Percentiles rank a stretch among this genome's conserved stretches.
phyloP scores from a whole-genome alignment of 2,113 vertebrate genomes.

The Speoplatyrhinus poulsoni region DNA sequence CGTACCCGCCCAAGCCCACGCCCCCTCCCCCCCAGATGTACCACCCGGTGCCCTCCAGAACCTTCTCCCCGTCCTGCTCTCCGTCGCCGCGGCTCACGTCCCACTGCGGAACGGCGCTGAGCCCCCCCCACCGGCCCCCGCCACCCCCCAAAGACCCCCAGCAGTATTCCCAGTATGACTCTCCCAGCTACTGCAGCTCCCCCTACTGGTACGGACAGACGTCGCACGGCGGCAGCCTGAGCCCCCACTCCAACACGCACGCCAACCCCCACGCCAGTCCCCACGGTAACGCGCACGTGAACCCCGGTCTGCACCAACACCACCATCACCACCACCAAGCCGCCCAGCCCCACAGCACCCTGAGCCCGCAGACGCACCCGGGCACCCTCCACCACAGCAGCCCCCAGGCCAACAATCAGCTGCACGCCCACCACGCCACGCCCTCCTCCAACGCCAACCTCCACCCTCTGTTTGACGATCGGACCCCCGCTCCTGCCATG shows the following conservation, averaged over 20 bases:
- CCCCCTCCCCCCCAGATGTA: slow-evolving; percentile 82
- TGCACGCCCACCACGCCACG: slow-evolving; percentile 33
- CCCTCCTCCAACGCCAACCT: slow-evolving; percentile 54
- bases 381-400: slow-evolving; percentile 52
- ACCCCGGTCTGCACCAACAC: slow-evolving; percentile 35
- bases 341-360: slow-evolving; percentile 48
- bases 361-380: slow-evolving; percentile 44
- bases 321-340: slow-evolving; percentile 65
- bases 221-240: slow-evolving; percentile 70
- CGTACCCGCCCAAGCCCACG: slow-evolving; percentile 80
- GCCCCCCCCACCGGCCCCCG: slow-evolving; percentile 74
- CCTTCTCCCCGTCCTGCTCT: slow-evolving; percentile 93
- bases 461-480: slow-evolving; percentile 82
- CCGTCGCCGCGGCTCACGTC: slow-evolving; percentile 87
- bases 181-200: slow-evolving; percentile 93
- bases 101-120: slow-evolving; percentile 87
- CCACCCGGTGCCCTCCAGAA: slow-evolving; percentile 77
- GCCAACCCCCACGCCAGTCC: slow-evolving; percentile 64
- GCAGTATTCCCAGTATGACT: slow-evolving; percentile 93
- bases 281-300: slow-evolving; percentile 55
- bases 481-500: slow-evolving; percentile 80
- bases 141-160: slow-evolving; percentile 82
- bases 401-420: slow-evolving; percentile 46
- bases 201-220: slow-evolving; percentile 93
- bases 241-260: slow-evolving; percentile 64